phyloP scores from a whole-genome alignment of 1,140 invertebrate species.

The Caenorhabditis inopinata region DNA sequence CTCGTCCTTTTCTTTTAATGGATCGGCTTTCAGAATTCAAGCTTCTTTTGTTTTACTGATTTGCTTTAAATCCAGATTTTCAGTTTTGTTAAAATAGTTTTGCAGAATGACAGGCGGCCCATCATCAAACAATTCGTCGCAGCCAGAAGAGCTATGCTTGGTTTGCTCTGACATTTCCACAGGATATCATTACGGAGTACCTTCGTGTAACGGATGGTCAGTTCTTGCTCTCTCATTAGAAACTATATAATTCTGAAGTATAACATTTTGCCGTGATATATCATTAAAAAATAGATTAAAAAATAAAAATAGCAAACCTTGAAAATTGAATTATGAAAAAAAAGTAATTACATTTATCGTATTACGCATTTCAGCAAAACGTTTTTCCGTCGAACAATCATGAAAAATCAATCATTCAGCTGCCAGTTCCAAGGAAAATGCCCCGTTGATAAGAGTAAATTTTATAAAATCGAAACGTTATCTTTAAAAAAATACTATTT shows the following conservation, averaged over 20 bases:
- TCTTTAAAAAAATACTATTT: not conserved
- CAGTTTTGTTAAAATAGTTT: not conserved
- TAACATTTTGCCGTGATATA: too few relatives aligned
- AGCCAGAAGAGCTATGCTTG: conserved; percentile 53
- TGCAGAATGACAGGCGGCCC: not conserved
- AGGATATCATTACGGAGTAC: conserved; percentile 65
- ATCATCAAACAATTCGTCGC: not conserved
- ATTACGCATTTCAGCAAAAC: conserved; percentile 56
- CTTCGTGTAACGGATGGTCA: conserved; percentile 63
- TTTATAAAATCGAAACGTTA: too few relatives aligned
- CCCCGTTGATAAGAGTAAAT: conserved; percentile 55
- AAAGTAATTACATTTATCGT: not conserved
- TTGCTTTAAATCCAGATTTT: not conserved
- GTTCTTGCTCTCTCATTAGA: not conserved
- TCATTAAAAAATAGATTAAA: too few relatives aligned
- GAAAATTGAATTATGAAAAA: not conserved
- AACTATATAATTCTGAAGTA: too few relatives aligned
- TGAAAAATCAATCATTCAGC: conserved; percentile 61
- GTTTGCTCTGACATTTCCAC: conserved; percentile 62
- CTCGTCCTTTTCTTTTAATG: too few relatives aligned
- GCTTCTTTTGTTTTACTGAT: not conserved
- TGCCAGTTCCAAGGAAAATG: conserved; percentile 62
- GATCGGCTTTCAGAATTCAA: too few relatives aligned
- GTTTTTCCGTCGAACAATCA: conserved; percentile 62
- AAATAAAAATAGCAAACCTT: too few relatives aligned